phyloP scores from a whole-genome alignment of 2,113 vertebrate genomes.

The Capreolus pygargus region DNA sequence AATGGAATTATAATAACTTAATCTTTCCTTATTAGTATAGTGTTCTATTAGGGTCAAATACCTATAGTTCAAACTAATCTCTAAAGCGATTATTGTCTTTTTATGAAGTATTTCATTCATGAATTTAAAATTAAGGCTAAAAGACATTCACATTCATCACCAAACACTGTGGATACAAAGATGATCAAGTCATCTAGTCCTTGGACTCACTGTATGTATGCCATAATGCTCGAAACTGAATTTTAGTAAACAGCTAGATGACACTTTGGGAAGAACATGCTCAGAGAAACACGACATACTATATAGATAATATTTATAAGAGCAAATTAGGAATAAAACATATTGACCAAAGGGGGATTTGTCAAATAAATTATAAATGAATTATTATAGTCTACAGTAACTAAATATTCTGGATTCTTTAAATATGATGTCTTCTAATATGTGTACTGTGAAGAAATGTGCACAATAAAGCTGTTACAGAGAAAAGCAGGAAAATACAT shows the following conservation, averaged over 20 bases:
- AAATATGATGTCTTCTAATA: not conserved
- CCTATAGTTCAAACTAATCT: not conserved
- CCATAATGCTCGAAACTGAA: not conserved
- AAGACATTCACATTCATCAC: not conserved
- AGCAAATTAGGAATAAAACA: not conserved
- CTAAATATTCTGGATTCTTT: not conserved
- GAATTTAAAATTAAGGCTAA: not conserved
- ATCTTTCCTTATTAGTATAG: not conserved
- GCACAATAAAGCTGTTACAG: not conserved
- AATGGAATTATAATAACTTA: not conserved
- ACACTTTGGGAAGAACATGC: not conserved
- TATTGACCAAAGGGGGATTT: not conserved
- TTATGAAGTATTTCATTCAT: not conserved
- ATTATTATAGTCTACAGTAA: not conserved
- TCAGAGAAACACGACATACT: not conserved
- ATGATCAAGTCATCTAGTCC: not conserved
- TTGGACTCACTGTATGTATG: not conserved
- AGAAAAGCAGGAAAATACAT: not conserved
- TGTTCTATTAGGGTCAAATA: not conserved
- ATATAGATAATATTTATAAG: not conserved
- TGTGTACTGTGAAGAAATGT: not conserved
- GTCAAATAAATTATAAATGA: not conserved
- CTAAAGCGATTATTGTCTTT: not conserved
- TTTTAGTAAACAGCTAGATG: not conserved
- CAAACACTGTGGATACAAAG: not conserved